Percentiles rank a stretch among this genome's conserved stretches.
Conservation (phyloP, 2,888 invertebrate species). For the Drosophila aldrichi region DNA sequence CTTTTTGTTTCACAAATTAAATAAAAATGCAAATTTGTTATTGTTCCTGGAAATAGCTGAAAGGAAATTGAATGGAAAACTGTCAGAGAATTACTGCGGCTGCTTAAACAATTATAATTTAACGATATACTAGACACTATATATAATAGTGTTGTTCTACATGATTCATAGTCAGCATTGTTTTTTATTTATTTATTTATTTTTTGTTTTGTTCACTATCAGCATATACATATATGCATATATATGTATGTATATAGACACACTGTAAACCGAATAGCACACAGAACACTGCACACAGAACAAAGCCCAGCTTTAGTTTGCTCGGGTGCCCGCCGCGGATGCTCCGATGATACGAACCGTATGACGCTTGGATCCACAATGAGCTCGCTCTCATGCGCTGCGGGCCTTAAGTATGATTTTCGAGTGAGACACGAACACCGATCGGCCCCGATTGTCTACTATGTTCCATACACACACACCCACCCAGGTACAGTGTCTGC, state of each 20-base stretch:
- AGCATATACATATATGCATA: slow-evolving; percentile 15
- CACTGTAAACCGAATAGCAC: slow-evolving; percentile 1
- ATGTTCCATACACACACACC: background rate
- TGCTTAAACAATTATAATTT: slow-evolving; percentile 13
- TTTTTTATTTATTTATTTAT: background rate
- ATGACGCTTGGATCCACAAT: slow-evolving; percentile 38
- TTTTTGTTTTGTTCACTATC: slow-evolving; percentile 22
- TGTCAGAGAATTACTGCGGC: background rate
- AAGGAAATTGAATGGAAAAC: slow-evolving; percentile 10
- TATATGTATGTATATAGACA: background rate
- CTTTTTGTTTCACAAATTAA: slow-evolving; percentile 15
- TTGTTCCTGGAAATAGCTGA: slow-evolving; percentile 4
- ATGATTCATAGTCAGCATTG: slow-evolving; percentile 26
- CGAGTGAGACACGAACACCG: slow-evolving; percentile 15
- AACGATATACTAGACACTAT: slow-evolving; percentile 4
- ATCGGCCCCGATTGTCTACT: slow-evolving; percentile 8
- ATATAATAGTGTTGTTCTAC: slow-evolving; percentile 3
- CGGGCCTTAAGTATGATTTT: slow-evolving; percentile 48
- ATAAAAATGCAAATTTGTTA: slow-evolving; percentile 20
- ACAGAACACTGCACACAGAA: slow-evolving; percentile 21
- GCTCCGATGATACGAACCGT: slow-evolving; percentile 15
- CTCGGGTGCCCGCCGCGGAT: background rate
- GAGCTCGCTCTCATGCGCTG: slow-evolving; percentile 24
- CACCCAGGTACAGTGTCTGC: background rate
- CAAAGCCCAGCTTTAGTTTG: slow-evolving; percentile 24